phyloP scores from a whole-genome alignment of 1,140 invertebrate genomes.

The Charaxes varanes region DNA sequence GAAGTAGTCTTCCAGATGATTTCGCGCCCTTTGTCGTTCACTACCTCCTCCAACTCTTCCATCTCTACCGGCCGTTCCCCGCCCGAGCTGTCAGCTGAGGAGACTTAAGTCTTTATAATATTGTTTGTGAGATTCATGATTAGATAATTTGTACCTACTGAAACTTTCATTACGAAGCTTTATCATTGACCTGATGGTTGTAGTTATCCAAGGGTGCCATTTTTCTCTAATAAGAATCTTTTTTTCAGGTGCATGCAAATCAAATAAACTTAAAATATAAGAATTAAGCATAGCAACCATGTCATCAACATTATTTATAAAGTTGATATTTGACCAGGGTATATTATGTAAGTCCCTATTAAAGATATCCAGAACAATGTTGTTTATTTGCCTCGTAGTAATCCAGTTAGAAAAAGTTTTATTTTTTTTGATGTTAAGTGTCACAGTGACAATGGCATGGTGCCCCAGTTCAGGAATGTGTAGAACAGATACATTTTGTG shows the following conservation, averaged over 20 bases:
- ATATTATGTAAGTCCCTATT: slow-evolving; percentile 3
- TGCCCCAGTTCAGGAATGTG: not conserved
- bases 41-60: no score
- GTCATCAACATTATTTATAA: slow-evolving; percentile 7
- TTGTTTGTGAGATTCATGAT: no score
- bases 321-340: not conserved
- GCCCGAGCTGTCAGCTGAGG: no score
- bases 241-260: slow-evolving; percentile 14
- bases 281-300: slow-evolving; percentile 3
- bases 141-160: no score
- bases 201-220: slow-evolving; percentile 19
- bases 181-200: slow-evolving; percentile 17
- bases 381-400: slow-evolving; percentile 4
- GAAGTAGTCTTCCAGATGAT: no score
- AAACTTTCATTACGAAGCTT: no score
- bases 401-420: slow-evolving; percentile 8
- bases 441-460: not conserved
- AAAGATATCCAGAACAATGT: slow-evolving; percentile 5
- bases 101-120: not conserved
- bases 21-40: no score
- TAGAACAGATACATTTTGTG: not conserved
- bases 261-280: slow-evolving; percentile 10
- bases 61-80: no score
- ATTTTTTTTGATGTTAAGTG: slow-evolving; percentile 10
- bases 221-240: slow-evolving; percentile 8